These are phyloP conservation scores for Drosophila albomicans DNA, from an alignment of 1,140 invertebrate genomes.

Conservation along the genomic window DNA sequence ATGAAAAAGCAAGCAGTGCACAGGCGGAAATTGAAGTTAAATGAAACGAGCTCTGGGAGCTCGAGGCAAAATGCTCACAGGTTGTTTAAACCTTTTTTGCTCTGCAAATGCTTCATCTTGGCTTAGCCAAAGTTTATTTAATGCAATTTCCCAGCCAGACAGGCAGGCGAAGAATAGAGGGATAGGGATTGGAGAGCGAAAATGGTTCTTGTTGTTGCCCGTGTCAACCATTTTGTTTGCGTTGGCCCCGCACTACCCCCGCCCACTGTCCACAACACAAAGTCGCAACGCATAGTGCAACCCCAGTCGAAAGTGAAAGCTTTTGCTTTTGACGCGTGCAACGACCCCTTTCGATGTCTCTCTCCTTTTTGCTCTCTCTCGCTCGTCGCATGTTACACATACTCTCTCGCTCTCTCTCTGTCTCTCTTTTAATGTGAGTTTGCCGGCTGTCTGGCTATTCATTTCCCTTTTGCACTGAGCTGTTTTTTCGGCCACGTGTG, in stretches of 20 bases:
- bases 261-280: neutral
- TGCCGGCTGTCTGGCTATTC: constrained; percentile 63
- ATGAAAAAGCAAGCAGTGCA: constrained; percentile 26
- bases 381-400: neutral
- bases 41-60: constrained; percentile 12
- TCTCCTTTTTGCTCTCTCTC: constrained; percentile 27
- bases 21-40: constrained; percentile 60
- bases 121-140: constrained; percentile 51
- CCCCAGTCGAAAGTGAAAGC: constrained; percentile 70
- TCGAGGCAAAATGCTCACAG: constrained; percentile 15
- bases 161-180: neutral
- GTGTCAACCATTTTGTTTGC: constrained; percentile 56
- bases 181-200: too few species aligned
- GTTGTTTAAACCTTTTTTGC: constrained; percentile 21
- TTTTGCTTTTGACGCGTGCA: constrained; percentile 62
- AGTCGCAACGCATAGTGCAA: constrained; percentile 28
- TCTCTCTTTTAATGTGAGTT: neutral
- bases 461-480: constrained; percentile 64
- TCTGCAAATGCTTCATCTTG: constrained; percentile 14
- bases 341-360: constrained; percentile 63
- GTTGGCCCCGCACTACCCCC: constrained; percentile 17
- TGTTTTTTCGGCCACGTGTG: constrained; percentile 42
- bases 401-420: constrained; percentile 10
- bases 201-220: neutral
- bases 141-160: constrained; percentile 80